Conservation (phyloP, 2,797 vertebrate genomes). For the Mormyrus hasselquistii region DNA sequence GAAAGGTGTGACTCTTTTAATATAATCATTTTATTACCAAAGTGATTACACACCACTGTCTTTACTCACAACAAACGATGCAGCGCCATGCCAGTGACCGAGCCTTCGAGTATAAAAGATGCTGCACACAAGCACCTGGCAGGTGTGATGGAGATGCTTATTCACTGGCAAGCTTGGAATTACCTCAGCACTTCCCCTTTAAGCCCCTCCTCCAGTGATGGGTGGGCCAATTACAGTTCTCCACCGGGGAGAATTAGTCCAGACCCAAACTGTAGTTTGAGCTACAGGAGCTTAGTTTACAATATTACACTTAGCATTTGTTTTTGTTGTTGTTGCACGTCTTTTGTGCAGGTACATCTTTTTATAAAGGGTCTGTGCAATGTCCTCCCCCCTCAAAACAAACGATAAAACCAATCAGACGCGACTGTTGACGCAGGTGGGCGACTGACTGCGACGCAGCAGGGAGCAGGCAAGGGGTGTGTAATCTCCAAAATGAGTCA, state of each 20-base stretch:
- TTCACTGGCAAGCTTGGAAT: neutral
- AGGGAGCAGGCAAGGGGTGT: constrained; percentile 6
- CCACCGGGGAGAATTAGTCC: neutral
- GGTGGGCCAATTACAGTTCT: neutral
- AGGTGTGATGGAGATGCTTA: neutral
- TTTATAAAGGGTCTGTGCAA: neutral
- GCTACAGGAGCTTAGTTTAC: neutral
- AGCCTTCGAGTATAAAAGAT: neutral
- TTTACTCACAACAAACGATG: neutral
- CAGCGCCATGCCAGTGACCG: neutral
- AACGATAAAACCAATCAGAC: neutral
- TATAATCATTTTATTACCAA: neutral
- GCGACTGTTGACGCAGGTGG: constrained; percentile 4
- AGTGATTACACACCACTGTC: neutral
- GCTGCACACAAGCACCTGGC: neutral
- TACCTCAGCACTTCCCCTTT: neutral
- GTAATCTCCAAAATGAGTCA: constrained; percentile 38
- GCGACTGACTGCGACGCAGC: neutral
- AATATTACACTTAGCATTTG: neutral
- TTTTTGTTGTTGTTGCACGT: neutral
- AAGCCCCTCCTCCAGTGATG: neutral
- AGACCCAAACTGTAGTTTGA: neutral
- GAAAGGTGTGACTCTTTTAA: neutral
- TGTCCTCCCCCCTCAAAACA: neutral
- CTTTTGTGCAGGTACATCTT: neutral